Evolutionary conservation across 2,113 vertebrate genomes (phyloP).

Genomic region (Ifrita kowaldi): DNA sequence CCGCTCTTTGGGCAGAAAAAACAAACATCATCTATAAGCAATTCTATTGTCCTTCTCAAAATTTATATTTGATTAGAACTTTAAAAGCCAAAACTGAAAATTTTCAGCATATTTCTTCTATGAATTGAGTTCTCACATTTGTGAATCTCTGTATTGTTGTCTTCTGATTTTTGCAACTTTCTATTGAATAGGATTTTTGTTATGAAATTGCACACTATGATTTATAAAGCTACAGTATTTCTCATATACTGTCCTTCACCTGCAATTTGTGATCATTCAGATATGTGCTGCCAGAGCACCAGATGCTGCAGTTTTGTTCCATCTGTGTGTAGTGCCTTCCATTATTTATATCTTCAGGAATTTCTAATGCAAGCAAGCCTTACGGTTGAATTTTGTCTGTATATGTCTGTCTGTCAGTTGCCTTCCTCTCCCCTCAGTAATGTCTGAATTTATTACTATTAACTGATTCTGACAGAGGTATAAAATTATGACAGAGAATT

Average conservation of each 20-base stretch:
- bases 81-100: not conserved
- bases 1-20: not conserved
- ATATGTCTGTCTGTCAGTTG: conserved; percentile 14
- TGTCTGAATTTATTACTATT: not conserved
- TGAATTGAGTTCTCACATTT: not conserved
- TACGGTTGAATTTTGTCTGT: conserved; percentile 9
- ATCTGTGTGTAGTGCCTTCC: not conserved
- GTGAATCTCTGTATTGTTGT: not conserved
- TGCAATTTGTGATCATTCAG: not conserved
- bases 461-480: not conserved
- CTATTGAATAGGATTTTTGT: not conserved
- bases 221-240: not conserved
- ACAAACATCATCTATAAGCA: not conserved
- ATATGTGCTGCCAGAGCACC: not conserved
- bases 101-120: not conserved
- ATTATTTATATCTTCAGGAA: conserved; percentile 8
- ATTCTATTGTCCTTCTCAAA: not conserved
- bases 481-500: not conserved
- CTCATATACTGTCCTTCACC: not conserved
- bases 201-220: not conserved
- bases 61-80: not conserved
- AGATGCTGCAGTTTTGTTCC: not conserved
- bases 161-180: not conserved
- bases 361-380: not conserved
- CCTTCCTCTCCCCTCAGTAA: not conserved